Conservation (phyloP, 2,113 vertebrate species). For the Peromyscus leucopus region DNA sequence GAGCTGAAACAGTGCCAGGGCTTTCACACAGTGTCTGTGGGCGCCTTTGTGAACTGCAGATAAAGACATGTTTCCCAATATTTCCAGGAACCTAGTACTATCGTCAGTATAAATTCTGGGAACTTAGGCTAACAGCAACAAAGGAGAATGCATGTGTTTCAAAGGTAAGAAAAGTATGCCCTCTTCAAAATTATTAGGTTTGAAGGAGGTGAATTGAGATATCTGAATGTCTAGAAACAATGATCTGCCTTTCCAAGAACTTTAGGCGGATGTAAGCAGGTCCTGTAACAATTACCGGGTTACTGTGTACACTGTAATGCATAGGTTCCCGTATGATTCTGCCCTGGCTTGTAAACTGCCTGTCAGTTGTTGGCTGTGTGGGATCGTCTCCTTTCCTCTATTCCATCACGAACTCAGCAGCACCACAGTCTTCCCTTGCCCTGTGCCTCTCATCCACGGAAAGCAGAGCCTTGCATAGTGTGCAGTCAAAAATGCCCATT, state of each 20-base stretch:
- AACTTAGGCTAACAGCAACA: neutral
- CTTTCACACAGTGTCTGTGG: conserved; percentile 28
- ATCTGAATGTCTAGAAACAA: neutral
- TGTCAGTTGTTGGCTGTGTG: conserved; percentile 1
- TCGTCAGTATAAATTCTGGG: conserved; percentile 14
- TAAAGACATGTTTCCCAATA: conserved; percentile 53
- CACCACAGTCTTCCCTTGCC: neutral
- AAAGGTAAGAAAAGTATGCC: neutral
- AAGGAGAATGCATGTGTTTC: conserved; percentile 7
- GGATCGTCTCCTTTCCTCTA: conserved; percentile 69
- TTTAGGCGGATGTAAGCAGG: neutral
- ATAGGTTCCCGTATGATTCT: neutral
- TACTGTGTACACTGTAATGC: neutral
- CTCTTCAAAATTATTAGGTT: conserved; percentile 15
- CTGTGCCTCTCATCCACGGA: conserved; percentile 54
- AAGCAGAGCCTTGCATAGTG: conserved; percentile 69
- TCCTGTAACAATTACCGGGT: conserved; percentile 28
- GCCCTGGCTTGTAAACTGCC: neutral
- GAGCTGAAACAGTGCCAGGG: conserved; percentile 8
- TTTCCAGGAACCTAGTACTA: conserved; percentile 52
- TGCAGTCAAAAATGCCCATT: conserved; percentile 79
- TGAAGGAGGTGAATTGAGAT: neutral
- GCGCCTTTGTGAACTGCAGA: conserved; percentile 13
- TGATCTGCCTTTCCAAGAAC: conserved; percentile 38
- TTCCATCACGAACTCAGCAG: neutral